Evolutionary conservation across 2,113 vertebrate species (phyloP), one percentile per base, ranked within the genome.

Genomic region (Perca fluviatilis): DNA sequence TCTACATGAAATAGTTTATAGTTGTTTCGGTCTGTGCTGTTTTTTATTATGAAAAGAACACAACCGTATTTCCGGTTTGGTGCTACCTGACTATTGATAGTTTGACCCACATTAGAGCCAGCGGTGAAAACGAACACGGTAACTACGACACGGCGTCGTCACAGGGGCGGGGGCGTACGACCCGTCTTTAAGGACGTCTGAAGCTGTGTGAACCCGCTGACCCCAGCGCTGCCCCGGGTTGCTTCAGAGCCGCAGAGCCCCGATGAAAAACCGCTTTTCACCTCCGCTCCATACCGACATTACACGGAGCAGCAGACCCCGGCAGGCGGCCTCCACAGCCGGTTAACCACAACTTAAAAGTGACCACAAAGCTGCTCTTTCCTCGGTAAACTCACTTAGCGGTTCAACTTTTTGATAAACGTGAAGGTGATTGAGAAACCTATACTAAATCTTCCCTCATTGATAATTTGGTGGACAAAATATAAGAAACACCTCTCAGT

Each of bases 91-190:
- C 16, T 5, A 0, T 11, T 1, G 18, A 0, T 0, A 25, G 1
- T 61, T 88, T 84, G 65, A 84, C 73, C 0, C 1, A 1, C 0
- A 1, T n/a, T 49, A 50, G 51, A 60, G n/a, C 2, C n/a, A 30
- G 40, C 40, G 40, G 67, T 83, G 90, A 90, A 93, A 90, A 85
- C 91, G 89, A 91, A 93, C 89, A 78, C 87, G 77, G 79, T 49
- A 27, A 54, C 56, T 77, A 88, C 84, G 89, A 77, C 85, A 82
- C 78, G 54, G 53, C 43, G 9, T 74, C 91, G 85, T 89, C 81
- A 88, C 74, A 75, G 85, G 92, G 93, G 93, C 90, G 94, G 88
- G 79, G 87, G 61, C 86, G 83, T 75, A 36, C 89, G 93, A 94
- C 90, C 91, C 86, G 69, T 84, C 60, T 90, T 91, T 93, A 82